phyloP scores from a whole-genome alignment of 2,113 vertebrate species.

The Opisthocomus hoazin region DNA sequence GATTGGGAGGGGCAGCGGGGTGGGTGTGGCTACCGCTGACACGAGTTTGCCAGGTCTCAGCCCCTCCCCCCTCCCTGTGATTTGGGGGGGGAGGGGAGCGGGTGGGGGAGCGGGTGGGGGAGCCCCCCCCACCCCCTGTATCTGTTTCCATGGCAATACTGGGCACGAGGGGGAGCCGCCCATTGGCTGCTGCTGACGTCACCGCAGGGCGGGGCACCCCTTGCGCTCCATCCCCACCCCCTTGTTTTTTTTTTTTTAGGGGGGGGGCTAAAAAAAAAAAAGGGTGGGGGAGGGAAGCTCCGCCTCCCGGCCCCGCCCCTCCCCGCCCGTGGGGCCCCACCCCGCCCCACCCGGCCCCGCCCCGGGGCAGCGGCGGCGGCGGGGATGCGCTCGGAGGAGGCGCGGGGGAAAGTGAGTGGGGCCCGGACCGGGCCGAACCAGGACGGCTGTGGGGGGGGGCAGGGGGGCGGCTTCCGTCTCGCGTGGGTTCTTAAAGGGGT shows the following conservation, averaged over 20 bases:
- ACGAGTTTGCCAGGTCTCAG: not conserved
- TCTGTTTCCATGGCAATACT: constrained; percentile 27
- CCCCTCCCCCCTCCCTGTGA: too few species aligned
- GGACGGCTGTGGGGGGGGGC: too few species aligned
- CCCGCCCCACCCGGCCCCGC: not conserved
- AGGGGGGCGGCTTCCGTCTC: too few species aligned
- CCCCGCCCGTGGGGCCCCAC: not conserved
- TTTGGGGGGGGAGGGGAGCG: not conserved
- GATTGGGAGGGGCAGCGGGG: too few species aligned
- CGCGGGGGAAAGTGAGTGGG: not conserved
- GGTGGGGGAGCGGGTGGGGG: not conserved
- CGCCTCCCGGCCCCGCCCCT: not conserved
- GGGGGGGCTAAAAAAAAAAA: not conserved
- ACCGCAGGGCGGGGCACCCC: not conserved
- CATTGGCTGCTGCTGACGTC: constrained; percentile 45
- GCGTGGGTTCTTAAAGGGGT: constrained; percentile 42
- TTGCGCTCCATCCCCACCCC: too few species aligned
- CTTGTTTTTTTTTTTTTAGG: not conserved
- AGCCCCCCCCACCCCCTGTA: not conserved
- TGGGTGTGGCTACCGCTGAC: not conserved
- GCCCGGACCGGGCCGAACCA: too few species aligned
- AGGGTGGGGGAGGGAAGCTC: not conserved
- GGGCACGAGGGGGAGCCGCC: not conserved
- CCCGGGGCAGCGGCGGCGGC: not conserved
- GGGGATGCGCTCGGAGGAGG: not conserved